Evolutionary conservation across 2,888 invertebrate species (phyloP).

Genomic region (Chalcosyrphus nemorum): DNA sequence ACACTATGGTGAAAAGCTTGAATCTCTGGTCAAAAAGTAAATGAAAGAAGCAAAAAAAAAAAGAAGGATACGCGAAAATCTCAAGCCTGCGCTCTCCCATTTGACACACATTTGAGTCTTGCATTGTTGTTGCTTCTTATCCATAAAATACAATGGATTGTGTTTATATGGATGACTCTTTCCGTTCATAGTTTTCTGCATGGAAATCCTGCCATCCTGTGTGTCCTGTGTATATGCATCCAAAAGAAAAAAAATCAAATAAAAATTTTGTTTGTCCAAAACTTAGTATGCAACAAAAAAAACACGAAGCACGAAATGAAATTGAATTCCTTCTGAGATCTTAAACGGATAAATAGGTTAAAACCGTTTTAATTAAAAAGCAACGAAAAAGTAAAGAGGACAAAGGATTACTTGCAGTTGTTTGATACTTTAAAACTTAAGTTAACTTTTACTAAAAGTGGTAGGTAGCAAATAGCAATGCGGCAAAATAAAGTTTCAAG

Average conservation of each 20-base stretch:
- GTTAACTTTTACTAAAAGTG: background rate
- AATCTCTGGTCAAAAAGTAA: constrained; percentile 12
- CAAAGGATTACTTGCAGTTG: constrained; percentile 27
- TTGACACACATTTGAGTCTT: constrained; percentile 67
- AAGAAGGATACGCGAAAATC: background rate
- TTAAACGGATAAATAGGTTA: constrained; percentile 20
- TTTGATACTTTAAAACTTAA: background rate
- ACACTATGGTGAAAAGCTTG: constrained; percentile 67
- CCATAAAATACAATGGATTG: constrained; percentile 9
- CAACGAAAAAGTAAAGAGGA: constrained; percentile 1
- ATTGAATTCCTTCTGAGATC: constrained; percentile 17
- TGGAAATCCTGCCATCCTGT: background rate
- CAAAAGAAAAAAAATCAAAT: constrained; percentile 26
- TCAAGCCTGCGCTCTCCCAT: constrained; percentile 66
- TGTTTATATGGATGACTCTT: constrained; percentile 27
- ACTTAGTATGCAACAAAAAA: background rate
- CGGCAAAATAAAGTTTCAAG: background rate
- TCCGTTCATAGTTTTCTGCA: background rate
- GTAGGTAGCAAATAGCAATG: constrained; percentile 7
- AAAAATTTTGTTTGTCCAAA: constrained; percentile 8
- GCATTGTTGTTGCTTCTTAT: constrained; percentile 54
- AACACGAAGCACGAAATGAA: background rate
- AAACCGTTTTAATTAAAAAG: constrained; percentile 25
- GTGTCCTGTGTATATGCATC: constrained; percentile 22
- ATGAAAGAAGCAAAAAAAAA: constrained; percentile 17